phyloP scores from a whole-genome alignment of 2,888 invertebrate genomes.

The Leptinotarsa juncta region DNA sequence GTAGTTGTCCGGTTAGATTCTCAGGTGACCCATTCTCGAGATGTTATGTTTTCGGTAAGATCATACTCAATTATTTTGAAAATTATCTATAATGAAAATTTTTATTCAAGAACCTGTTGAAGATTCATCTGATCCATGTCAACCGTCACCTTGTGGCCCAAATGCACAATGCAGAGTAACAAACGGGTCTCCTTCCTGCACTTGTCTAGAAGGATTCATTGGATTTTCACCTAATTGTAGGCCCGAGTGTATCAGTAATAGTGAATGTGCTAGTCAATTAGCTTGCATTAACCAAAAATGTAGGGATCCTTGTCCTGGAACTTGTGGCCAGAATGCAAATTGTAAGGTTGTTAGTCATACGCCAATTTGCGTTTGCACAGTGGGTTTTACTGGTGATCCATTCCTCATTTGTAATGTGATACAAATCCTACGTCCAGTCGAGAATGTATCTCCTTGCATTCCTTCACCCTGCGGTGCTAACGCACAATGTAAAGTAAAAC shows the following conservation, averaged over 20 bases:
- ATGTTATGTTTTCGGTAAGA: constrained; percentile 48
- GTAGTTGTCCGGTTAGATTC: constrained; percentile 67
- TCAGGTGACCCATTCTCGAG: constrained; percentile 69
- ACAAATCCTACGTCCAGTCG: constrained; percentile 57
- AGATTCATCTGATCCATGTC: constrained; percentile 69
- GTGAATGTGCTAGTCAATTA: constrained; percentile 74
- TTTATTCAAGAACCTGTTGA: constrained; percentile 58
- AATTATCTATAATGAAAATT: neutral
- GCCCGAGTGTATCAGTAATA: constrained; percentile 76
- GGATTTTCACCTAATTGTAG: constrained; percentile 76
- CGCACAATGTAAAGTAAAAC: constrained; percentile 76
- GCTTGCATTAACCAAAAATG: constrained; percentile 79
- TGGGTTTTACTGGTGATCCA: constrained; percentile 77
- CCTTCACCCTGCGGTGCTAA: constrained; percentile 75
- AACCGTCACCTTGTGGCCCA: constrained; percentile 78
- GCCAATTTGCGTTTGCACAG: constrained; percentile 74
- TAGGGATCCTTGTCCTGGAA: constrained; percentile 76
- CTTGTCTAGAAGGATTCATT: constrained; percentile 72
- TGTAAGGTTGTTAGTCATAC: constrained; percentile 80
- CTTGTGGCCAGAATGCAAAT: constrained; percentile 77
- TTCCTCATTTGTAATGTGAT: constrained; percentile 70
- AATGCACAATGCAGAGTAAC: constrained; percentile 74
- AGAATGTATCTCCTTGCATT: constrained; percentile 72
- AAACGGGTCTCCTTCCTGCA: constrained; percentile 75
- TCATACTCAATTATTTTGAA: neutral